Evolutionary conservation across 2,797 vertebrate species (phyloP), one percentile per base, ranked within the genome.

Genomic region (Tadarida brasiliensis): DNA sequence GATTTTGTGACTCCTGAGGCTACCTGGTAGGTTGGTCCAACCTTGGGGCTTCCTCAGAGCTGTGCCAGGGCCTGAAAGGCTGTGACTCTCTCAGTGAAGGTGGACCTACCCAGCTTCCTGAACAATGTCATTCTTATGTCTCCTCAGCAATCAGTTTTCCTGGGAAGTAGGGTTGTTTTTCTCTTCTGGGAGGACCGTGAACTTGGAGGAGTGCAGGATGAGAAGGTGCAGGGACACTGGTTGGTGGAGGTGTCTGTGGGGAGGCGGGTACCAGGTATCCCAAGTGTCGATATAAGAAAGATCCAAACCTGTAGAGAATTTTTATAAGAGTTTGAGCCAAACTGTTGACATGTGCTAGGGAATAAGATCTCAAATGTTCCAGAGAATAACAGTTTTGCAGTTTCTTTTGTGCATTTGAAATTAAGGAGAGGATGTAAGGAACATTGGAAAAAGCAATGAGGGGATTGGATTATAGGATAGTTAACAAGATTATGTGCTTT

Each of bases 171-270:
- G 63, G 35, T 22, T 35, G 26, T 71, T 33, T 94, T 35, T 85
- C 33, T 84, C 28, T 91, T 81, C 85, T 80, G 39, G 77, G 44
- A 54, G 71, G 83, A 81, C 26, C 49, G 90, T 85, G 39, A 68
- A 86, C 56, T 59, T 63, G 15, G 5, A 44, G 90, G 17, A 87
- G 11, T 20, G 20, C 24, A 96, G 67, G 30, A 57, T 90, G 28
- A 86, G 67, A 96, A 94, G 57, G 95, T 1, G 0, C 35, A 49
- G 11, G 47, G 85, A 47, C 22, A 63, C 20, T 74, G 54, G 68
- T n/a, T 80, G 39, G 47, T 67, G 26, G n/a, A 17, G 24, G 39
- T 44, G 39, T 44, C 39, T 44, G 39, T 5, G 19, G 4, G 28
- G 22, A 11, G 16, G 14, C 10, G 7, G 49, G 8, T 6, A 88